Evolutionary conservation across 2,888 invertebrate genomes (phyloP).

Genomic region (Andrena camellia): DNA sequence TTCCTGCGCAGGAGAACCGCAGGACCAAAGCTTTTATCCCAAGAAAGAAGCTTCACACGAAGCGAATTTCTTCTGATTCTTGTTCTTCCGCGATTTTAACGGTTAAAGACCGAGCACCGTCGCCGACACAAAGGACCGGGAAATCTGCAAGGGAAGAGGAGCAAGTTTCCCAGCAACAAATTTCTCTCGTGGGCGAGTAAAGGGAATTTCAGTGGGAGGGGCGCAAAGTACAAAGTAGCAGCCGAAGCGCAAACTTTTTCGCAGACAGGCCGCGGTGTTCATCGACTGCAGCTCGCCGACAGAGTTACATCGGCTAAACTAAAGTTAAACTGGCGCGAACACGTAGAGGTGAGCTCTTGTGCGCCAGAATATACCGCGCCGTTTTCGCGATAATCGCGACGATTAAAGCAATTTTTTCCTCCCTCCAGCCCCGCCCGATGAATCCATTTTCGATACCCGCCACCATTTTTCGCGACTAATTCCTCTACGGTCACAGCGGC

Average conservation of each 20-base stretch:
- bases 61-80: neutral
- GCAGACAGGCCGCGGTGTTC: slow-evolving; percentile 44
- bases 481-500: no score
- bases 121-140: neutral
- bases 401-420: neutral
- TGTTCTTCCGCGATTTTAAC: neutral
- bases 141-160: neutral
- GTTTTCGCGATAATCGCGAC: slow-evolving; percentile 9
- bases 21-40: no score
- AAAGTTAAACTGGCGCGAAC: slow-evolving; percentile 57
- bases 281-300: slow-evolving; percentile 23
- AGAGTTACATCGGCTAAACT: slow-evolving; percentile 38
- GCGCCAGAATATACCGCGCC: no score
- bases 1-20: no score
- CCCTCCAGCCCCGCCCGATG: no score
- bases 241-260: slow-evolving; percentile 52
- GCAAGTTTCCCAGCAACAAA: neutral
- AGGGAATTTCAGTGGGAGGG: slow-evolving; percentile 23
- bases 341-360: neutral
- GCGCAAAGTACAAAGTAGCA: slow-evolving; percentile 21
- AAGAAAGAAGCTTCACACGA: no score
- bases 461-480: no score
- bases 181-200: slow-evolving; percentile 2
- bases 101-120: neutral
- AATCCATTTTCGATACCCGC: no score